Percentiles rank a stretch among this genome's conserved stretches.
Conservation (phyloP, 2,113 vertebrate genomes). For the Scomber japonicus region DNA sequence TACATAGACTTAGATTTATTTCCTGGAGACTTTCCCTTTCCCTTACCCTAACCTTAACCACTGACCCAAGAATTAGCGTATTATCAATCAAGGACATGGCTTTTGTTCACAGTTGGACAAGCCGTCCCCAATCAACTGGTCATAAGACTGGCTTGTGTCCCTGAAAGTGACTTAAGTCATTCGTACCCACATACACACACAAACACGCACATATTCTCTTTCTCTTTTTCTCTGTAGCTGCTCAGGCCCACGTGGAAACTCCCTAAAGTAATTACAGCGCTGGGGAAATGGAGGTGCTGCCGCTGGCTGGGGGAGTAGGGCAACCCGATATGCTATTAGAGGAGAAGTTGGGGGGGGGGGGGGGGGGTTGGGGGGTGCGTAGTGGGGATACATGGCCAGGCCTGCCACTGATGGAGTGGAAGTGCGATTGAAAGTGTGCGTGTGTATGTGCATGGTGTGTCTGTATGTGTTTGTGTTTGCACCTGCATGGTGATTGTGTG, state of each 20-base stretch:
- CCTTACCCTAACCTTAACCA: no score
- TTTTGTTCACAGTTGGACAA: no score
- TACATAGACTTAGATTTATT: no score
- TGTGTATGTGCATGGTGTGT: background rate
- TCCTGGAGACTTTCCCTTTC: no score
- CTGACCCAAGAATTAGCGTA: no score
- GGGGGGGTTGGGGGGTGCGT: conserved; percentile 45
- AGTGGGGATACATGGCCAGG: conserved; percentile 66
- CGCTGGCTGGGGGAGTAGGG: conserved; percentile 71
- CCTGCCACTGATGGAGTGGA: conserved; percentile 70
- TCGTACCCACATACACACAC: background rate
- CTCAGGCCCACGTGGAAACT: conserved; percentile 69
- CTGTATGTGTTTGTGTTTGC: background rate
- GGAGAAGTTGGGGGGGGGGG: conserved; percentile 34
- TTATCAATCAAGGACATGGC: no score
- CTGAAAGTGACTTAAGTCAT: no score
- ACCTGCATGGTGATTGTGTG: background rate
- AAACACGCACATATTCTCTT: conserved; percentile 17
- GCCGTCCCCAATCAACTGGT: no score
- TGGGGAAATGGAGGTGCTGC: conserved; percentile 79
- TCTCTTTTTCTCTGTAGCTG: conserved; percentile 41
- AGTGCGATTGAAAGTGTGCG: conserved; percentile 52
- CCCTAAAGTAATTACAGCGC: conserved; percentile 86
- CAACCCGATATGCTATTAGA: conserved; percentile 87
- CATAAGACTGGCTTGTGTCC: no score